phyloP scores from a whole-genome alignment of 2,113 vertebrate genomes.

The Hyperopisus bebe region DNA sequence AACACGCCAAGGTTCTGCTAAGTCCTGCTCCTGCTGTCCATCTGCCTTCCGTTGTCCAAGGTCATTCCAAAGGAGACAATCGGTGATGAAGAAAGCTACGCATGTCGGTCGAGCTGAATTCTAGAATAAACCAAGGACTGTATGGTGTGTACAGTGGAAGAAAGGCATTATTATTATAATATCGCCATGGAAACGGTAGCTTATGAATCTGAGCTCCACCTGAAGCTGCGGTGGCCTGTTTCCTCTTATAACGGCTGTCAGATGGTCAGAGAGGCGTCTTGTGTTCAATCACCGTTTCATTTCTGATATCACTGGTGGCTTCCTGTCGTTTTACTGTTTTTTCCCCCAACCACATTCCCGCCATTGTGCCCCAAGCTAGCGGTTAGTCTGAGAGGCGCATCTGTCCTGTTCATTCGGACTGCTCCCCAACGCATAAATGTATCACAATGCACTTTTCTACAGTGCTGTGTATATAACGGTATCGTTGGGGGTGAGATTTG shows the following conservation, averaged over 20 bases:
- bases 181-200: constrained; percentile 16
- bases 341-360: not conserved
- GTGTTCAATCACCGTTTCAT: not conserved
- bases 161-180: not conserved
- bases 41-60: constrained; percentile 25
- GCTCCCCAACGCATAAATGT: not conserved
- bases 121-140: not conserved
- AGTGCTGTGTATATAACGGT: not conserved
- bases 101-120: not conserved
- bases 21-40: not conserved
- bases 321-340: not conserved
- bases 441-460: not conserved
- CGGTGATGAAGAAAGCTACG: constrained; percentile 10
- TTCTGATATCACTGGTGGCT: not conserved
- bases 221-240: not conserved
- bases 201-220: not conserved
- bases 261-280: not conserved
- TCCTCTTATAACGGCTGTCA: not conserved
- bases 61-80: constrained; percentile 28
- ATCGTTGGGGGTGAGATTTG: not conserved
- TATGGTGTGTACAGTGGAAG: not conserved
- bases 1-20: not conserved
- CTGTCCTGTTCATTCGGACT: not conserved
- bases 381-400: not conserved
- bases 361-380: not conserved